Evolutionary conservation across 2,888 invertebrate species (phyloP).

Genomic region (Apamea sordens): DNA sequence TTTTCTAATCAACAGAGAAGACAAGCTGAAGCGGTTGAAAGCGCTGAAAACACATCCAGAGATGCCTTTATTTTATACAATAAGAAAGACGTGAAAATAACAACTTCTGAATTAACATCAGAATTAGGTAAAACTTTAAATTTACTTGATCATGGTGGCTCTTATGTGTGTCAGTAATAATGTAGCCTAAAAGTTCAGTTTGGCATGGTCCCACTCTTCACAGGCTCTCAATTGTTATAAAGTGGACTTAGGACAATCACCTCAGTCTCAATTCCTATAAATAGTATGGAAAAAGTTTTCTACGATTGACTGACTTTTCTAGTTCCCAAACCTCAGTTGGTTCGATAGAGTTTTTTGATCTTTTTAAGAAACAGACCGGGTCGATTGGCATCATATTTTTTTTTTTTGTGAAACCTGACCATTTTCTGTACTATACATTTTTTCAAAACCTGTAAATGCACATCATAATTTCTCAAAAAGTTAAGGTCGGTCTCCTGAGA

Average conservation of each 20-base stretch:
- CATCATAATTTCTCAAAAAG: no score
- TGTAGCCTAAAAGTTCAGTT: not conserved
- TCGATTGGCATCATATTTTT: no score
- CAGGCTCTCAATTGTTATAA: not conserved
- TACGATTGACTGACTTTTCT: not conserved
- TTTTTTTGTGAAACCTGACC: no score
- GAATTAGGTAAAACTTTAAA: slow-evolving; percentile 69
- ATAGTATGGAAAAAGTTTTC: not conserved
- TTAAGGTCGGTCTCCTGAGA: no score
- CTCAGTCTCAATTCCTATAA: not conserved
- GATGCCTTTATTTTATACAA: slow-evolving; percentile 75
- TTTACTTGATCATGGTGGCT: not conserved
- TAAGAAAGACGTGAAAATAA: slow-evolving; percentile 67
- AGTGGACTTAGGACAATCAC: not conserved
- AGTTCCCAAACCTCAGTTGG: not conserved
- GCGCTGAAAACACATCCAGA: slow-evolving; percentile 19
- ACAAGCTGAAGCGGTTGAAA: slow-evolving; percentile 3
- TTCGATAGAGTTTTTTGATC: not conserved
- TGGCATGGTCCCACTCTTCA: not conserved
- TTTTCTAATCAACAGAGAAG: slow-evolving; percentile 23
- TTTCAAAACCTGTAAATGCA: no score
- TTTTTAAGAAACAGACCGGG: no score
- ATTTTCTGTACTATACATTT: no score
- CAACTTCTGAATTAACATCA: slow-evolving; percentile 64
- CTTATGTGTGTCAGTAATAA: not conserved